Conservation (phyloP, 92 coral and sea anemone species). For the Epizoanthus ramosus region DNA sequence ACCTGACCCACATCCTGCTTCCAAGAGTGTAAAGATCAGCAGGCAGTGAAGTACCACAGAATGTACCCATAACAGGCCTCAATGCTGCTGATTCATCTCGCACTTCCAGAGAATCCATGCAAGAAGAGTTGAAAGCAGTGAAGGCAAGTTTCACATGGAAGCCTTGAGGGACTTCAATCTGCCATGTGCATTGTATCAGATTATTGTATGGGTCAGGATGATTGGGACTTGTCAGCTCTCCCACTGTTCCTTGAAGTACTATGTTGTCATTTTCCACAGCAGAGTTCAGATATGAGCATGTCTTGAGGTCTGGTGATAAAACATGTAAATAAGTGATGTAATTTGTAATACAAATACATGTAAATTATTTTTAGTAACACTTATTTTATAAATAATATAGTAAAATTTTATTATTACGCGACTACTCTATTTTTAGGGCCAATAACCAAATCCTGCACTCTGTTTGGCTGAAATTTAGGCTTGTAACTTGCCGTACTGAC, state of each 20-base stretch:
- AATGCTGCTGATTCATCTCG: not conserved
- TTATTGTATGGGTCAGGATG: slow-evolving; percentile 23
- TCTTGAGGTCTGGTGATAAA: not conserved
- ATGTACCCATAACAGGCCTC: not conserved
- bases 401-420: too few species aligned
- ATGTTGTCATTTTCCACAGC: not conserved
- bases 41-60: not conserved
- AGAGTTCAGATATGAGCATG: slow-evolving; percentile 14
- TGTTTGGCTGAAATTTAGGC: too few species aligned
- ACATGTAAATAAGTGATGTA: too few species aligned
- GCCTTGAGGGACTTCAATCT: slow-evolving; percentile 19
- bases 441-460: too few species aligned
- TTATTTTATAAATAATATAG: too few species aligned
- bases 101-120: slow-evolving; percentile 19
- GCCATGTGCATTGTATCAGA: slow-evolving; percentile 14
- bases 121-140: not conserved
- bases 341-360: too few species aligned
- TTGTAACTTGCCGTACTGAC: too few species aligned
- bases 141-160: slow-evolving; percentile 20
- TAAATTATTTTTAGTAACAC: too few species aligned
- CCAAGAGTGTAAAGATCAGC: slow-evolving; percentile 28
- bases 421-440: too few species aligned
- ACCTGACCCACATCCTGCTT: slow-evolving; percentile 22
- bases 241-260: not conserved
- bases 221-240: slow-evolving; percentile 10